phyloP scores from a whole-genome alignment of 2,113 vertebrate genomes.

The Platysteira castanea region DNA sequence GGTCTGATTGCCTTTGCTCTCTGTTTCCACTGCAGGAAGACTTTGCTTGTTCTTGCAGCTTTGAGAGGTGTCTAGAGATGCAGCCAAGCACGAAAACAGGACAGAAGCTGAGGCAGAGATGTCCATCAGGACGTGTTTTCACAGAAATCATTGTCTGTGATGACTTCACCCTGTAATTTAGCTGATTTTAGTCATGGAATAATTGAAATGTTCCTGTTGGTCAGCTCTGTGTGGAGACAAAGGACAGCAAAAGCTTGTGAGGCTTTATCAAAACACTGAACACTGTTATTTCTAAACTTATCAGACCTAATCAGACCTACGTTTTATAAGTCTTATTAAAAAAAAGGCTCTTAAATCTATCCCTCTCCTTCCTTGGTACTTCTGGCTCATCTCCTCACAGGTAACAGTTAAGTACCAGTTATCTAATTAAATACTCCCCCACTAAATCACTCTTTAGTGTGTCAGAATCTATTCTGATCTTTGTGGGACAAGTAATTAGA shows the following conservation, averaged over 20 bases:
- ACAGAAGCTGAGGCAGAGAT: background rate
- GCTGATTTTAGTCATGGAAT: background rate
- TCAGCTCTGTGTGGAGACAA: background rate
- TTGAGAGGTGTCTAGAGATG: background rate
- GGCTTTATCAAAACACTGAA: background rate
- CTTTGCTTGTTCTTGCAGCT: background rate
- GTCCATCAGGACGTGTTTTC: background rate
- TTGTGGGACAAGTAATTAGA: constrained; percentile 57
- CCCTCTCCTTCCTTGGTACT: background rate
- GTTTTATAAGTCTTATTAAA: background rate
- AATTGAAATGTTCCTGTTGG: background rate
- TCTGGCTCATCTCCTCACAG: background rate
- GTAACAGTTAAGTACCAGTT: constrained; percentile 28
- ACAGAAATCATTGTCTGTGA: background rate
- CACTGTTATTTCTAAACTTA: background rate
- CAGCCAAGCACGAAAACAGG: background rate
- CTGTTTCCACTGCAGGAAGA: background rate
- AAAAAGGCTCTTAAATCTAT: background rate
- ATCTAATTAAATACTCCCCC: constrained; percentile 13
- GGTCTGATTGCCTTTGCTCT: background rate
- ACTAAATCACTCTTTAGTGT: background rate
- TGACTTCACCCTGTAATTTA: background rate
- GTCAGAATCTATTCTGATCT: constrained; percentile 54
- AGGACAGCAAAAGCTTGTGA: background rate
- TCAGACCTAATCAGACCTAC: background rate